These are phyloP conservation scores for Meles meles DNA, from an alignment of 2,113 vertebrate genomes.

Conservation along the genomic window DNA sequence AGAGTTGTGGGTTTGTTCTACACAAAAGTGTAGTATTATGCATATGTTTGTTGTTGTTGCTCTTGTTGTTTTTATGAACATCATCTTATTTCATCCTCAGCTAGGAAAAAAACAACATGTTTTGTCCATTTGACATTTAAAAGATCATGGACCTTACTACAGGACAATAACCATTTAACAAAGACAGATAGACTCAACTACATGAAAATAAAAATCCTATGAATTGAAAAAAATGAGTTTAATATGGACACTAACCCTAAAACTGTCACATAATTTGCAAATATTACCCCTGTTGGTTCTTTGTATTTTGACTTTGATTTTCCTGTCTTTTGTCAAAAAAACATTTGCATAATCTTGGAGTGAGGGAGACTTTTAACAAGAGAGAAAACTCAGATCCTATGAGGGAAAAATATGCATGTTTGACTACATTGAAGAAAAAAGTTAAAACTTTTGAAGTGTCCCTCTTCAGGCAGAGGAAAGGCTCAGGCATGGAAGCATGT, in stretches of 20 bases:
- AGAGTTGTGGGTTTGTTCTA: background rate
- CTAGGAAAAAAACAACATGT: background rate
- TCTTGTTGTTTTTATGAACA: background rate
- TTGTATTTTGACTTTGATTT: slow-evolving; percentile 2
- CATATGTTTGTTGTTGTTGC: background rate
- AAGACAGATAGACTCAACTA: background rate
- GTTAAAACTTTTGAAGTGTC: background rate
- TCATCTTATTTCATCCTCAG: background rate
- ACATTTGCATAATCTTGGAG: background rate
- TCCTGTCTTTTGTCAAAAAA: background rate
- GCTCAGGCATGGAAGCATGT: background rate
- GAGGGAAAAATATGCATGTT: background rate
- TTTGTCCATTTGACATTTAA: slow-evolving; percentile 29
- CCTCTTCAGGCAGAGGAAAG: background rate
- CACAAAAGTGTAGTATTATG: background rate
- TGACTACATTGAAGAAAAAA: background rate
- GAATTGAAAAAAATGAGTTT: background rate
- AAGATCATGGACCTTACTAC: background rate
- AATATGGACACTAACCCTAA: background rate
- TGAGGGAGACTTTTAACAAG: background rate
- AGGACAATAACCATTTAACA: background rate
- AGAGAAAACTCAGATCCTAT: background rate
- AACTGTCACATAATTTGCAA: background rate
- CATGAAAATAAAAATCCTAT: background rate
- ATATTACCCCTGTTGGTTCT: background rate